Conservation (phyloP, 2,113 vertebrate species). For the Macroglossus sobrinus region DNA sequence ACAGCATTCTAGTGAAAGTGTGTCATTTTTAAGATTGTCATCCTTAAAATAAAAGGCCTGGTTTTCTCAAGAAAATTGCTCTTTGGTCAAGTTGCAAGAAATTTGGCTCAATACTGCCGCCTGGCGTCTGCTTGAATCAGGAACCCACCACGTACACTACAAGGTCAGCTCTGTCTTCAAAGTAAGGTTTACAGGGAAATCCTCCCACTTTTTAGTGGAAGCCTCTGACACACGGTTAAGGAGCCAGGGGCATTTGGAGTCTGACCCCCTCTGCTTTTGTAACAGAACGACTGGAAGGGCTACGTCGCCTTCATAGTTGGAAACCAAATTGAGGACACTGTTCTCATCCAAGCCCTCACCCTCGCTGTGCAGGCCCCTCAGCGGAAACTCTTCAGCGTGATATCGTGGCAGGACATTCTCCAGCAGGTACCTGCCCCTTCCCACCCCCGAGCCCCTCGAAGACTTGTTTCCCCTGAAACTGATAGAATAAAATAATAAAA, state of each 20-base stretch:
- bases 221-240: not conserved
- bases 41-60: not conserved
- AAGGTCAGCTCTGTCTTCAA: not conserved
- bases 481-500: not conserved
- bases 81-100: not conserved
- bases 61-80: not conserved
- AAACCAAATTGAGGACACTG: constrained; percentile 80
- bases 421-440: constrained; percentile 81
- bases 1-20: not conserved
- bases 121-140: constrained; percentile 69
- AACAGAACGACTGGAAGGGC: constrained; percentile 87
- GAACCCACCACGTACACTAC: not conserved
- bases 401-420: constrained; percentile 80
- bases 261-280: not conserved
- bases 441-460: not conserved
- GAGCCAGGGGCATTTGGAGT: not conserved
- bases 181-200: not conserved
- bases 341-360: constrained; percentile 79
- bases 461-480: not conserved
- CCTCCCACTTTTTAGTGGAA: not conserved
- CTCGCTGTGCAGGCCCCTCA: constrained; percentile 83
- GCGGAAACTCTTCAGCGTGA: constrained; percentile 85
- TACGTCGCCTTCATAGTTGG: constrained; percentile 85
- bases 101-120: constrained; percentile 80
- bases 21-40: not conserved